These are phyloP conservation scores for Marasmarcha lunaedactyla DNA, from an alignment of 2,888 invertebrate genomes.

Conservation along the genomic window DNA sequence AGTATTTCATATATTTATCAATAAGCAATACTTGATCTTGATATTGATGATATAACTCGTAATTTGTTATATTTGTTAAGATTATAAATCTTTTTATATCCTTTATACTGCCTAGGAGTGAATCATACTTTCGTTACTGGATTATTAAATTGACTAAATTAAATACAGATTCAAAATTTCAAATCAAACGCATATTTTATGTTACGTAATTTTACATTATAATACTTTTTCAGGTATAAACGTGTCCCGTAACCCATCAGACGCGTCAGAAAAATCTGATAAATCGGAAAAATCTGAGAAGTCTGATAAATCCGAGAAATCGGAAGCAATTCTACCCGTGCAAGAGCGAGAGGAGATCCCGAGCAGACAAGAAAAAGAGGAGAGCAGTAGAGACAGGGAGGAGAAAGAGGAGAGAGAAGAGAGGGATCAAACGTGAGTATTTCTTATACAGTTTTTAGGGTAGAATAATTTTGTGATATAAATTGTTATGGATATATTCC, in stretches of 20 bases:
- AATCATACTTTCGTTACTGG: no score
- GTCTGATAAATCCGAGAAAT: slow-evolving; percentile 14
- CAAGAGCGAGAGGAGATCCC: slow-evolving; percentile 15
- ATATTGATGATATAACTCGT: no score
- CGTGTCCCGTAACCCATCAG: slow-evolving; percentile 57
- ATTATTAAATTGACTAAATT: no score
- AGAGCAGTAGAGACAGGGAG: slow-evolving; percentile 26
- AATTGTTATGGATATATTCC: background rate
- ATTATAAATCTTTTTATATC: no score
- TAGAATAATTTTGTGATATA: background rate
- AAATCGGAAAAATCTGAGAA: slow-evolving; percentile 18
- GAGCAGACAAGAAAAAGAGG: slow-evolving; percentile 19
- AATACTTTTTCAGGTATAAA: slow-evolving; percentile 51
- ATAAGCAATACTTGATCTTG: no score
- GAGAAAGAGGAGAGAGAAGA: slow-evolving; percentile 12
- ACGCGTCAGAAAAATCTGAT: slow-evolving; percentile 42
- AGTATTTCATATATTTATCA: no score
- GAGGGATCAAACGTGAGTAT: background rate
- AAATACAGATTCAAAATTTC: no score
- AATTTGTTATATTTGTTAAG: no score
- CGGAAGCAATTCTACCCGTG: slow-evolving; percentile 2
- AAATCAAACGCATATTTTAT: no score
- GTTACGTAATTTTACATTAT: no score
- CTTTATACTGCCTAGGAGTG: no score
- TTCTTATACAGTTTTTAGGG: background rate